Evolutionary conservation across 64 coral and sea anemone genomes (phyloP).

Genomic region (Montipora foliosa): DNA sequence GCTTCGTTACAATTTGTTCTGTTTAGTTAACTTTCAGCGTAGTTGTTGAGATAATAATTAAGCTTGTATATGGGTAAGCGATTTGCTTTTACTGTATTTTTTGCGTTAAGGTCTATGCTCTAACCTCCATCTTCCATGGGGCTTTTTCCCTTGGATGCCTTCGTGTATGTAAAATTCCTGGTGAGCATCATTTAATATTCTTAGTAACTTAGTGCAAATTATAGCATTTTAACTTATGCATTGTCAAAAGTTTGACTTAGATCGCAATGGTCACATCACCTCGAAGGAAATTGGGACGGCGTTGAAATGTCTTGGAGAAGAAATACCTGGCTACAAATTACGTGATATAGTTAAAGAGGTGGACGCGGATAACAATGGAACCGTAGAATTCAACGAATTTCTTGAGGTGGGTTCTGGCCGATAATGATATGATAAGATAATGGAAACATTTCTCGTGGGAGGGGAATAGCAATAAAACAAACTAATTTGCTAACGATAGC

Average conservation of each 20-base stretch:
- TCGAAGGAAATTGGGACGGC: slow-evolving; percentile 44
- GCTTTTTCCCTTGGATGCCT: background rate
- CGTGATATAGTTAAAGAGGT: slow-evolving; percentile 69
- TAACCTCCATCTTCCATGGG: too few species aligned
- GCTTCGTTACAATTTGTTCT: too few species aligned
- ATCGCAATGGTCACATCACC: slow-evolving; percentile 79
- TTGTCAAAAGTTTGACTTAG: slow-evolving; percentile 69
- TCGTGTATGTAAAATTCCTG: background rate
- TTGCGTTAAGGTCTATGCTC: too few species aligned
- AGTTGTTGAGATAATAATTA: too few species aligned
- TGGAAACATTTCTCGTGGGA: background rate
- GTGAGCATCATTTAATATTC: background rate
- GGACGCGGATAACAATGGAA: slow-evolving; percentile 75
- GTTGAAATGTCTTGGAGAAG: slow-evolving; percentile 65
- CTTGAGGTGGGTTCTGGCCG: slow-evolving; percentile 62
- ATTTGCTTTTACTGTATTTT: too few species aligned
- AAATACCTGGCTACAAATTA: slow-evolving; percentile 84
- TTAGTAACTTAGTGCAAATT: background rate
- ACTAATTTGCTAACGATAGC: too few species aligned
- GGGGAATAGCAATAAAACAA: background rate
- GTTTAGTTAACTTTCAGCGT: too few species aligned
- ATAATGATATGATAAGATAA: too few species aligned
- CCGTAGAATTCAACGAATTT: slow-evolving; percentile 87
- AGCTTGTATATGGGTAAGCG: too few species aligned
- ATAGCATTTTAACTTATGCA: background rate